Base-by-base conservation (phyloP, 1,140 invertebrate species). In the Ceratina calcarata region DNA sequence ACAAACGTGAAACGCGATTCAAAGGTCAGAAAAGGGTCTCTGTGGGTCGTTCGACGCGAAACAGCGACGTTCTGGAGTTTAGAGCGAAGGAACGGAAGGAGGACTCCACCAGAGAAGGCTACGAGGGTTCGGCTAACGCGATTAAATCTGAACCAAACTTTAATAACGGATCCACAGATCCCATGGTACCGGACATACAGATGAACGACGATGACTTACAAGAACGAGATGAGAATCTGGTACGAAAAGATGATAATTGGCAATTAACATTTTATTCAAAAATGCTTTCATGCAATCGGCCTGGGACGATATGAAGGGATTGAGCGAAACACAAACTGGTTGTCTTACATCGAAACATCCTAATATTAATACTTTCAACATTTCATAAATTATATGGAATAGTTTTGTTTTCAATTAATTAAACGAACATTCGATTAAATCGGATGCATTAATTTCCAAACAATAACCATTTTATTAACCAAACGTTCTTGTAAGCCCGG, bases 11-110 rank as follows among this genome's bases (percentile, higher is more conserved):
- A 51, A 93, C 90, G 0, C 85, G 92, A 74, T 93, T 88, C 80
- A 93, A 93, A 79, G 91, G 92, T 1, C 94, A 94, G 84, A 94
- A 95, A 81, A 91, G 94, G 45, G 91, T 94, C 0, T 93, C 94
- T 6, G 94, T 93, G 0, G 91, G 90, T 51, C 87, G 90, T 3
- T 78, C 78, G 0, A 81, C 84, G 3, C 88, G 87, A 20, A 87
- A 85, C 74, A 90, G 78, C 15, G 88, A 91, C 0, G 68, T 79
- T 16, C 1, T 65, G 18, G 86, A 89, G 15, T 74, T 69, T 16
- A 86, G 73, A 65, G 71, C 82, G 13, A 88, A 87, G 77, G 84
- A 84, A 13, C 78, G 81, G 20, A 84, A 71, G 16, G 80, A 83
- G 16, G 74, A 80, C 18, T 22, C 78, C 0, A 15, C 79, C 10